Evolutionary conservation across 2,113 vertebrate species (phyloP).

Genomic region (Felis chaus): DNA sequence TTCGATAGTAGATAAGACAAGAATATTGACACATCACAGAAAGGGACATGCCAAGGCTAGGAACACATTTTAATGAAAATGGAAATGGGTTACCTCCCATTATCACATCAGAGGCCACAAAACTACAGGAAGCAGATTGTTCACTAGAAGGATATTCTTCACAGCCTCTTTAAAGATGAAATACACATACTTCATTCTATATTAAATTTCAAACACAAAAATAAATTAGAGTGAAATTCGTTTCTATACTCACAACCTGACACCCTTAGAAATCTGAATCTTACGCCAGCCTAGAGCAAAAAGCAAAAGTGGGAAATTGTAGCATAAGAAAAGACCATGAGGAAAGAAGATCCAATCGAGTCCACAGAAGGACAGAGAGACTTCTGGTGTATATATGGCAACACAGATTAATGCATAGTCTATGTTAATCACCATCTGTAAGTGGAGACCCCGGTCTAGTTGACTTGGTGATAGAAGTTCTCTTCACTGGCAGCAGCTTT

Average conservation of each 20-base stretch:
- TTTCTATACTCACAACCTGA: neutral
- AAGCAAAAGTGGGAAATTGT: neutral
- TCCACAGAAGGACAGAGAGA: neutral
- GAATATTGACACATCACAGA: neutral
- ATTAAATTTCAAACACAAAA: neutral
- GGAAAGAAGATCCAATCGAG: neutral
- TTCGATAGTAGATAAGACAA: neutral
- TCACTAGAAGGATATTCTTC: neutral
- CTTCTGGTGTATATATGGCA: neutral
- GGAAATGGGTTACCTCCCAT: neutral
- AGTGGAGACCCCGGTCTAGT: neutral
- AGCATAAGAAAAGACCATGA: neutral
- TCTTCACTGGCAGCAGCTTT: neutral
- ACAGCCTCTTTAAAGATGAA: neutral
- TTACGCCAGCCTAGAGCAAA: neutral
- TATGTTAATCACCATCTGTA: neutral
- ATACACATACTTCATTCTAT: neutral
- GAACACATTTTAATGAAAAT: slow-evolving; percentile 36
- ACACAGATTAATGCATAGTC: neutral
- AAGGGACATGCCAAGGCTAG: neutral
- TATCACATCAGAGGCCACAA: neutral
- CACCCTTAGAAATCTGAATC: slow-evolving; percentile 23
- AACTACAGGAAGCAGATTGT: neutral
- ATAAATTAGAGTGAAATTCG: neutral
- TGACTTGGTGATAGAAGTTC: neutral